Conservation (phyloP, 2,113 vertebrate genomes). For the Hemibates koningsi region DNA sequence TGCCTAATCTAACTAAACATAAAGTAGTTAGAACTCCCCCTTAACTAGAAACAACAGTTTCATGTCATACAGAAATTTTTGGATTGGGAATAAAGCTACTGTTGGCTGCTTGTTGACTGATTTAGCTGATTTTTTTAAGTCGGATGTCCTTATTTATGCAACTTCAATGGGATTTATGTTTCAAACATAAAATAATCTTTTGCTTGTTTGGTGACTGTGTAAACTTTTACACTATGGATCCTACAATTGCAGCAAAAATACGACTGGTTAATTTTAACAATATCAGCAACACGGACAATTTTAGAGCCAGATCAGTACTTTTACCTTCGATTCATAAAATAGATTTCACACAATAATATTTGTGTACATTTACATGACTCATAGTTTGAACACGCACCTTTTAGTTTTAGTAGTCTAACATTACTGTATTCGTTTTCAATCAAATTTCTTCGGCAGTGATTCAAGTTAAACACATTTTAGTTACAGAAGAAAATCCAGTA, state of each 20-base stretch:
- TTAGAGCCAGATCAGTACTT: accelerated
- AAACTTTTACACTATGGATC: neutral
- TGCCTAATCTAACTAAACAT: neutral
- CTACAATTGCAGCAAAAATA: neutral
- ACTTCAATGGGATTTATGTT: neutral
- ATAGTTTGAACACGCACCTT: neutral
- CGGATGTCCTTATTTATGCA: accelerated
- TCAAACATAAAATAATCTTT: neutral
- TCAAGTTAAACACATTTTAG: neutral
- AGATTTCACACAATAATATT: neutral
- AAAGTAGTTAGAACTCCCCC: neutral
- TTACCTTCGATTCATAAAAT: neutral
- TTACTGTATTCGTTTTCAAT: neutral
- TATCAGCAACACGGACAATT: neutral
- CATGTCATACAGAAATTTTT: neutral
- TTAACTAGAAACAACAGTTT: neutral
- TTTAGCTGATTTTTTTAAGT: neutral
- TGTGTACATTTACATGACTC: neutral
- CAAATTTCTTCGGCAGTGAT: neutral
- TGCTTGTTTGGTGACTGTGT: neutral
- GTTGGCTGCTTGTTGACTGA: neutral
- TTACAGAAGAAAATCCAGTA: neutral
- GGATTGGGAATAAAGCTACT: accelerated
- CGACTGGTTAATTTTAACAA: neutral
- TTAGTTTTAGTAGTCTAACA: neutral